Base-by-base conservation (phyloP, 1,140 invertebrate species). In the Drosophila orena region DNA sequence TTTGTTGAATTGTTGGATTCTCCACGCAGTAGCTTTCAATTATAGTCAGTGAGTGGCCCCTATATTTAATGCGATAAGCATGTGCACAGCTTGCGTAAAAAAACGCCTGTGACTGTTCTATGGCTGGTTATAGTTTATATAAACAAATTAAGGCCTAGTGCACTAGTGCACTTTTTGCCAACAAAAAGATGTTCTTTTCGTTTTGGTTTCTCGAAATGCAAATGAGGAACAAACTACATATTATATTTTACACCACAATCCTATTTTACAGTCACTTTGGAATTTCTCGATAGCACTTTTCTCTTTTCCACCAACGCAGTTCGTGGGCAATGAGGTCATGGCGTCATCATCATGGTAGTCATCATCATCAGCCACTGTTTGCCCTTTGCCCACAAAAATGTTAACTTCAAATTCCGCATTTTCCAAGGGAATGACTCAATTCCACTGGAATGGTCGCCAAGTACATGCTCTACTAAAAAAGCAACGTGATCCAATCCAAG, bases 351-450 rank as follows among this genome's bases (percentile, higher is more conserved):
- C 47, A 49, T 35, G 6, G 7, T 30, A 15, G 1, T 6, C 42
- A 44, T 44, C 42, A 20, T 43, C 53, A 59, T 24, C 49, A 52
- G 37, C 37, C 15, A 27, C 27, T 46, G 42, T 35, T n/a, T 34
- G 30, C 56, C 50, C 50, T 30, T 15, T 53, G n/a, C 42, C 30
- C 60, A 53, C 44, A 50, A 42, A 42, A 3, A 37, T 24, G 35
- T 24, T 14, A 57, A 70, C 42, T 57, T 70, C 10, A 53, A 75
- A 84, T 84, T 79, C 76, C 80, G 59, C 75, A 79, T 70, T 75
- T 83, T 64, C 57, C 11, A 22, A 62, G 22, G 17, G 52, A 71
- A 54, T 62, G 71, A 74, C 59, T 79, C 64, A 78, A 46, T 22
- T 4, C 44, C 20, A 66, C 72, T 72, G 78, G 73, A 86, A 64